These are phyloP conservation scores for Ceratosolen solmsi DNA, from an alignment of 1,140 invertebrate genomes.

Conservation along the genomic window DNA sequence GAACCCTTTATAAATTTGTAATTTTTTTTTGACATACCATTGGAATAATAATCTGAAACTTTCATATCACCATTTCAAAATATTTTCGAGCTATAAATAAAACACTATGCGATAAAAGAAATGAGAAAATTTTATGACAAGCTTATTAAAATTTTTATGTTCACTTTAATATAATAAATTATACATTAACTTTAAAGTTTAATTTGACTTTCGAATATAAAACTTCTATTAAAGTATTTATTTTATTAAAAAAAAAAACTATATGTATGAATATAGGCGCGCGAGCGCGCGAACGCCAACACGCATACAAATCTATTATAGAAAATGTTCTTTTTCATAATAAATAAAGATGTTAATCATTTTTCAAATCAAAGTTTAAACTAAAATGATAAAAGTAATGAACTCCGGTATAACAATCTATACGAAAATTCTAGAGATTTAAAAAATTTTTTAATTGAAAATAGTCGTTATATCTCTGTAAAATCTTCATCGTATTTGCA, in stretches of 20 bases:
- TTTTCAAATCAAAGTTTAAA: not conserved
- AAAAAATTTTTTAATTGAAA: slow-evolving; percentile 25
- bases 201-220: not conserved
- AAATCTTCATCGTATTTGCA: slow-evolving; percentile 1
- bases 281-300: too few relatives aligned
- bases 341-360: not conserved
- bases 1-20: slow-evolving; percentile 1
- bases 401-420: not conserved
- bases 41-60: slow-evolving; percentile 39
- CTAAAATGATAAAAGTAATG: not conserved
- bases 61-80: slow-evolving; percentile 32
- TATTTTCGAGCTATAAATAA: slow-evolving; percentile 38
- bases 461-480: not conserved
- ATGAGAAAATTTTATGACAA: slow-evolving; percentile 27
- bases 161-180: slow-evolving; percentile 36
- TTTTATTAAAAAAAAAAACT: not conserved
- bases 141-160: slow-evolving; percentile 38
- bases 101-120: slow-evolving; percentile 36
- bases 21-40: slow-evolving; percentile 31
- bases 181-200: slow-evolving; percentile 27
- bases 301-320: too few relatives aligned
- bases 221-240: slow-evolving; percentile 2
- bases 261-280: not conserved
- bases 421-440: not conserved
- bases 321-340: not conserved